Base-by-base conservation (phyloP, 2,888 invertebrate species). In the Orgyia antiqua region DNA sequence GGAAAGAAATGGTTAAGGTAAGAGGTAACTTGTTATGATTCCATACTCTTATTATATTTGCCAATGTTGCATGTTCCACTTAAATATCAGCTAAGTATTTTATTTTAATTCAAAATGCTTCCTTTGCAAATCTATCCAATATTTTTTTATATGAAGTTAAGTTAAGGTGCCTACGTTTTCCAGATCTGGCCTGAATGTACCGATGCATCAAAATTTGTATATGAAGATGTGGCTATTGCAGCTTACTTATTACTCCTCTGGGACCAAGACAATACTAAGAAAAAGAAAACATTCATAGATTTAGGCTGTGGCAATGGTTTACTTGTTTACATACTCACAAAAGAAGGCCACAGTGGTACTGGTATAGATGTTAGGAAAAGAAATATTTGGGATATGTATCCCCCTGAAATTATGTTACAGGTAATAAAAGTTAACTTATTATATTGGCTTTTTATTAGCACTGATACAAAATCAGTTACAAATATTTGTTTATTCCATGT, bases 271-370 rank as follows among this genome's bases (percentile, higher is more conserved):
- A 71, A 87, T 33, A 53, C 60, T 4, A 54, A 66, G 2, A 33
- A 20, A n/a, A 71, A 58, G 13, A 74, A 78, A 45, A 88, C 88
- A 2, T 99, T 98, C 88, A 91, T 97, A 0, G 99, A 99, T 76
- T 87, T 98, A 31, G 99, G 99, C 0, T 99, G 99, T 88, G 99
- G 99, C 0, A 99, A 99, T 88, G 99, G 99, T 8, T 87, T 98
- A 13, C 79, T 99, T 5, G 97, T 97, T 1, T 92, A 95, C 68
- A 91, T 98, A 46, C 86, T 99, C 8, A 89, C 89, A 25, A 88
- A 89, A 51, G 97, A 98, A 83, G 97, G 97, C n/a, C 90, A 91
- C 74, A 64, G 73, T 5, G 97, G 97, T 8, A 76, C 90, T 40
- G 97, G 97, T 1, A 88, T 96, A 47, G 98, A 98, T 88, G 87